phyloP scores from a whole-genome alignment of 2,888 invertebrate species.

The Drosophila kuntzei region DNA sequence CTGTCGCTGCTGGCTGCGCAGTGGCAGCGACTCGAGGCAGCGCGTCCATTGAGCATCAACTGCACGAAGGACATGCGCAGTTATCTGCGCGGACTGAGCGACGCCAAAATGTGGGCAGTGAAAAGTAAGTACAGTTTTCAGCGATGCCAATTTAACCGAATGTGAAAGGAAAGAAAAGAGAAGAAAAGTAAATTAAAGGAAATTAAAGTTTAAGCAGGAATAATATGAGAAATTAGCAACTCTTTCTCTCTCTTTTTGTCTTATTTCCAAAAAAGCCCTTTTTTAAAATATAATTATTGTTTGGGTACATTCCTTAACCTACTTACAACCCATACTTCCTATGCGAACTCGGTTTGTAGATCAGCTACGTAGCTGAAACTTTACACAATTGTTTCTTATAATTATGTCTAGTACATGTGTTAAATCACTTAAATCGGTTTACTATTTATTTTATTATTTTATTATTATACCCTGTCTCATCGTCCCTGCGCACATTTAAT shows the following conservation, averaged over 20 bases:
- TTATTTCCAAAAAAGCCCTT: too few species aligned
- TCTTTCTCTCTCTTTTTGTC: too few species aligned
- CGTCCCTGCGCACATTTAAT: too few species aligned
- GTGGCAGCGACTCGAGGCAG: conserved; percentile 75
- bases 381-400: not conserved
- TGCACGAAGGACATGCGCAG: conserved; percentile 83
- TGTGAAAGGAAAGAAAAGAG: too few species aligned
- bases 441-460: too few species aligned
- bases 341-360: not conserved
- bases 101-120: conserved; percentile 83
- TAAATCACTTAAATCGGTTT: not conserved
- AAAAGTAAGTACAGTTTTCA: conserved; percentile 83
- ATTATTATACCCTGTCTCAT: too few species aligned
- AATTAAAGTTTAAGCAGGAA: not conserved
- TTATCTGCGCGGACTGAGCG: conserved; percentile 82
- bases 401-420: not conserved
- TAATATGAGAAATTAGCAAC: not conserved
- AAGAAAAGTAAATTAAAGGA: not conserved
- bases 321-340: not conserved
- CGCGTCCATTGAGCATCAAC: conserved; percentile 68
- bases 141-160: not conserved
- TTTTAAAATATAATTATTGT: not conserved
- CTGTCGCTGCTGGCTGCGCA: conserved; percentile 78
- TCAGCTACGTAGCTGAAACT: not conserved
- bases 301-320: not conserved